Base-by-base conservation (phyloP, 2,888 invertebrate genomes). In the Diloba caeruleocephala region DNA sequence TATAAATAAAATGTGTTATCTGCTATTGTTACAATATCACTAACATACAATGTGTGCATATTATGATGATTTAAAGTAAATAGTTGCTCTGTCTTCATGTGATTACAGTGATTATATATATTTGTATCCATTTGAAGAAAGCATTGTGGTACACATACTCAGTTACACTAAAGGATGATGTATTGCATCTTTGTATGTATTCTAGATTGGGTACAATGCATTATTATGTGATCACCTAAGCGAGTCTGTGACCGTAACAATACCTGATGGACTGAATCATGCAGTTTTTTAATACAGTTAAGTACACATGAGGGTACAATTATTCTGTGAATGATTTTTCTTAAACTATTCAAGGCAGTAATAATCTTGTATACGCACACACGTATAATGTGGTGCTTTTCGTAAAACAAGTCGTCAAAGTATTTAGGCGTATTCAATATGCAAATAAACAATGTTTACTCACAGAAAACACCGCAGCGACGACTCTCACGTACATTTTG, bases 401-500 rank as follows among this genome's bases (percentile, higher is more conserved):
- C n/a, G n/a, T n/a, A n/a, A n/a, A n/a, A n/a, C n/a, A n/a, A n/a
- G n/a, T n/a, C n/a, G n/a, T n/a, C 5, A 7, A 0, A 42, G 6
- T 19, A 31, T 28, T 31, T 19, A 8, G 2, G 21, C 12, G 12
- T 38, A 37, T 19, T 61, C 34, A 10, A 15, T 7, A 10, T 28
- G 38, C 51, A 41, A 12, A 13, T 36, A 14, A 46, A 21, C 4
- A 52, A 33, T 53, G 68, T 74, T 68, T 71, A 87, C 89, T 88
- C 80, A 93, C 92, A 56, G 87, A 87, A 81, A 93, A 93, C 31
- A 91, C 89, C 28, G 85, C 87, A 13, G 90, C 92, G 5, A 91
- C 89, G 43, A 91, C 82, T 66, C 88, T 80, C 42, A 92, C 84
- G 65, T 87, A 93, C 71, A 88, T 82, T 78, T 87, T 90, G 53